These are phyloP conservation scores for Paratrypauchen microcephalus DNA, from an alignment of 2,797 vertebrate genomes.

Conservation along the genomic window DNA sequence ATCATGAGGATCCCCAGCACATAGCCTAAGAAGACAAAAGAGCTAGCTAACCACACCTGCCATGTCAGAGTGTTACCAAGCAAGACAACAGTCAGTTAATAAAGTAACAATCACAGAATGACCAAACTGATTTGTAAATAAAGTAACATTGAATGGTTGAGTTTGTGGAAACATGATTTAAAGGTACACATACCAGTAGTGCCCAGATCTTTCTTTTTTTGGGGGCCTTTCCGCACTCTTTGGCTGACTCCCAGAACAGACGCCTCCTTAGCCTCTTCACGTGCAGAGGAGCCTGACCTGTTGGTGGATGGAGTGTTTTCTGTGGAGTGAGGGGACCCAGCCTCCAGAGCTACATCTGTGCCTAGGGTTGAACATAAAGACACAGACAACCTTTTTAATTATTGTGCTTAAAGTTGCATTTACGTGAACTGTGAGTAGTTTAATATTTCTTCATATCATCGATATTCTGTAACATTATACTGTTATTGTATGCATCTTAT, in stretches of 20 bases:
- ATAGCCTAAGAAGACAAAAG: constrained; percentile 63
- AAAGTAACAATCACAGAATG: not conserved
- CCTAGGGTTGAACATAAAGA: constrained; percentile 52
- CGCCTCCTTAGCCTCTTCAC: constrained; percentile 79
- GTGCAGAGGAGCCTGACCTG: constrained; percentile 63
- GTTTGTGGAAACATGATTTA: not conserved
- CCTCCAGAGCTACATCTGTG: constrained; percentile 34
- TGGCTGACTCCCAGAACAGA: constrained; percentile 88
- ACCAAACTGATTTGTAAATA: not conserved
- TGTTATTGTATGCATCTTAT: not conserved
- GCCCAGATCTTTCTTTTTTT: constrained; percentile 92
- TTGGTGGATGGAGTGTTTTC: constrained; percentile 36
- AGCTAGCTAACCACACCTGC: not conserved
- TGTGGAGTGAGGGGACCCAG: constrained; percentile 18
- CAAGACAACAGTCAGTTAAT: not conserved
- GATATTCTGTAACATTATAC: not conserved
- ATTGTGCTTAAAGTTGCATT: not conserved
- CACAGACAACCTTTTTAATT: constrained; percentile 1
- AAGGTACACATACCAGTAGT: constrained; percentile 73
- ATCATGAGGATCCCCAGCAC: constrained; percentile 78
- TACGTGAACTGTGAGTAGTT: not conserved
- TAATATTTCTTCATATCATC: not conserved
- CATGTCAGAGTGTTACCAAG: not conserved
- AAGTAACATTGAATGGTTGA: not conserved
- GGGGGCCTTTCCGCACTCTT: constrained; percentile 82